Evolutionary conservation across 1,140 invertebrate species (phyloP).

Genomic region (Nylanderia fulva): DNA sequence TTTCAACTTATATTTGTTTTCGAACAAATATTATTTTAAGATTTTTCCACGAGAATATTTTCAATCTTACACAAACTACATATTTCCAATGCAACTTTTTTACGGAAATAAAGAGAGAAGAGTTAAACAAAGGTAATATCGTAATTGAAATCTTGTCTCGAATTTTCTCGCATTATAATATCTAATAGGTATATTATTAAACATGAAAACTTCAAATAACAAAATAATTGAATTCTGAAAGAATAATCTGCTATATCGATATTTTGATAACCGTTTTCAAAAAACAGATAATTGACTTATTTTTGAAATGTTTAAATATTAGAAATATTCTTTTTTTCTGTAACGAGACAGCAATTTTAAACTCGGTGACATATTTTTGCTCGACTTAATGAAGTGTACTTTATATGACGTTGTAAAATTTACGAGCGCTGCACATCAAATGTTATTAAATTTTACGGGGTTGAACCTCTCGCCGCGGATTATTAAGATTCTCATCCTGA

Average conservation of each 20-base stretch:
- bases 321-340: not conserved
- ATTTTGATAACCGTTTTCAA: not conserved
- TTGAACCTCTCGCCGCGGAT: slow-evolving; percentile 41
- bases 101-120: not conserved
- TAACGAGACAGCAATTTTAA: slow-evolving; percentile 6
- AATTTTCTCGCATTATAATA: not conserved
- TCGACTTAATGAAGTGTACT: slow-evolving; percentile 12
- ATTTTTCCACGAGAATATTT: slow-evolving; percentile 20
- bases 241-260: not conserved
- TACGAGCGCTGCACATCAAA: slow-evolving; percentile 43
- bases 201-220: not conserved
- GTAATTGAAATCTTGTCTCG: not conserved
- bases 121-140: not conserved
- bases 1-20: not conserved
- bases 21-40: not conserved
- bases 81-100: not conserved
- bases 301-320: not conserved
- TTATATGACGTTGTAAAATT: slow-evolving; percentile 51
- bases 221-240: slow-evolving; percentile 2
- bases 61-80: slow-evolving; percentile 31
- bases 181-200: not conserved
- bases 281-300: too few relatives aligned
- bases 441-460: slow-evolving; percentile 60
- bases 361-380: slow-evolving; percentile 34
- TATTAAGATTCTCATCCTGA: slow-evolving; percentile 50